Percentiles rank a stretch among this genome's conserved stretches.
phyloP scores from a whole-genome alignment of 1,140 invertebrate genomes.

The Drosophila suzukii region DNA sequence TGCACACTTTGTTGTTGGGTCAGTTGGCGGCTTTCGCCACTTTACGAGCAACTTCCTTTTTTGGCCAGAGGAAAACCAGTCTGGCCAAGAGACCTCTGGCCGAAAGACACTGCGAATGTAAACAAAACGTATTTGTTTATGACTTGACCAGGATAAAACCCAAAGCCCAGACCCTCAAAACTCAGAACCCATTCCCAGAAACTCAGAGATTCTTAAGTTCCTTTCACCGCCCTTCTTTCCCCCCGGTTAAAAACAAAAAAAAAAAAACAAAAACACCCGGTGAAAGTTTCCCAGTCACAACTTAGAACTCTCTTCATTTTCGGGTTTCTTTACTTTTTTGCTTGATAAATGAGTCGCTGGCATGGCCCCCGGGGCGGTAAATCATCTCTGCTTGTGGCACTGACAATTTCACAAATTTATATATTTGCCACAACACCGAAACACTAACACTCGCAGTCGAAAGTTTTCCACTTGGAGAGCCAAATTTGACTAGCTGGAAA shows the following conservation, averaged over 20 bases:
- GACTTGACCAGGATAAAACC: slow-evolving; percentile 22
- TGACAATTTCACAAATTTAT: slow-evolving; percentile 51
- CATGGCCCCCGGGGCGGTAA: slow-evolving; percentile 39
- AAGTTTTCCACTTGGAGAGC: slow-evolving; percentile 35
- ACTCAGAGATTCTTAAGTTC: slow-evolving; percentile 37
- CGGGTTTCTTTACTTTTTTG: slow-evolving; percentile 46
- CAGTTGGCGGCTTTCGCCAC: slow-evolving; percentile 72
- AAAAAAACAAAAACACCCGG: not conserved
- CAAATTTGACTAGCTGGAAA: slow-evolving; percentile 22
- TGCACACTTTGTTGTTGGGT: slow-evolving; percentile 48
- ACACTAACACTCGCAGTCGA: slow-evolving; percentile 18
- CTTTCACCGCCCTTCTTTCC: not conserved
- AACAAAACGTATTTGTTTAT: slow-evolving; percentile 64
- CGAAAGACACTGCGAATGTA: slow-evolving; percentile 51
- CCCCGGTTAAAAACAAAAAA: not conserved
- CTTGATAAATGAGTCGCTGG: slow-evolving; percentile 51
- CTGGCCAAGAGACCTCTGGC: slow-evolving; percentile 44
- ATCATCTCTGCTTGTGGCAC: slow-evolving; percentile 52
- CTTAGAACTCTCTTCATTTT: slow-evolving; percentile 53
- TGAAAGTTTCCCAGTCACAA: slow-evolving; percentile 40
- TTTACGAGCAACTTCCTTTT: slow-evolving; percentile 80
- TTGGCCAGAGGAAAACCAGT: slow-evolving; percentile 71
- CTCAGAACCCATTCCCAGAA: too few species aligned
- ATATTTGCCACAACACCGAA: slow-evolving; percentile 42
- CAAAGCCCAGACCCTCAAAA: slow-evolving; percentile 2